Evolutionary conservation across 2,113 vertebrate genomes (phyloP).

Genomic region (Coptodon rendalli): DNA sequence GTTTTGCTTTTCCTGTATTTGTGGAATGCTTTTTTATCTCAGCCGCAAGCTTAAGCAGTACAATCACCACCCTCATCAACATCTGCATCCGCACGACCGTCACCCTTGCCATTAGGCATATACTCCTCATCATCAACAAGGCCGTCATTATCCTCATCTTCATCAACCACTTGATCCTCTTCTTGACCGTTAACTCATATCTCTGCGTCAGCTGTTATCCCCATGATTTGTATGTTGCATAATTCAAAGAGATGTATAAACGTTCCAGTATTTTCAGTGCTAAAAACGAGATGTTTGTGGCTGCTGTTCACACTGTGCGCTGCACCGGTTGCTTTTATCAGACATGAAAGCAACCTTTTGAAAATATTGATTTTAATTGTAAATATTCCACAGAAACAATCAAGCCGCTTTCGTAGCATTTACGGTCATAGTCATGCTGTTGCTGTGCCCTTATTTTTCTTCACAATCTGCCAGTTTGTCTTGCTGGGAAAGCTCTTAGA

Average conservation of each 20-base stretch:
- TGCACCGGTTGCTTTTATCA: neutral
- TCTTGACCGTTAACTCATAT: constrained; percentile 29
- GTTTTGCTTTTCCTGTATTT: neutral
- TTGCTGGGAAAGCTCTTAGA: neutral
- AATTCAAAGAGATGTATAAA: neutral
- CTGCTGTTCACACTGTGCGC: neutral
- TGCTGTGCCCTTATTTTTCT: neutral
- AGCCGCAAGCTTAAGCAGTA: constrained; percentile 11
- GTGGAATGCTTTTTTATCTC: neutral
- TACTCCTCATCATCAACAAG: constrained; percentile 15
- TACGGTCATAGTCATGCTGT: neutral
- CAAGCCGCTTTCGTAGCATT: neutral
- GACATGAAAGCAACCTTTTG: neutral
- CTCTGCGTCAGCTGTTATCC: constrained; percentile 12
- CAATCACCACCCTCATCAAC: constrained; percentile 33
- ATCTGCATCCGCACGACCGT: constrained; percentile 24
- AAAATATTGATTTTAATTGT: constrained; percentile 1
- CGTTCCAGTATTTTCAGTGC: neutral
- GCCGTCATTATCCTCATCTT: constrained; percentile 39
- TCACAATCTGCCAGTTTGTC: constrained; percentile 26
- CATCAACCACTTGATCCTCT: constrained; percentile 48
- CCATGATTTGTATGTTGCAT: constrained; percentile 8
- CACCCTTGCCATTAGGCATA: constrained; percentile 8
- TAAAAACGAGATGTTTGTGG: neutral
- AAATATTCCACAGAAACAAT: neutral